Evolutionary conservation across 2,113 vertebrate species (phyloP), one percentile per base, ranked within the genome.

Genomic region (Setophaga kirtlandii): DNA sequence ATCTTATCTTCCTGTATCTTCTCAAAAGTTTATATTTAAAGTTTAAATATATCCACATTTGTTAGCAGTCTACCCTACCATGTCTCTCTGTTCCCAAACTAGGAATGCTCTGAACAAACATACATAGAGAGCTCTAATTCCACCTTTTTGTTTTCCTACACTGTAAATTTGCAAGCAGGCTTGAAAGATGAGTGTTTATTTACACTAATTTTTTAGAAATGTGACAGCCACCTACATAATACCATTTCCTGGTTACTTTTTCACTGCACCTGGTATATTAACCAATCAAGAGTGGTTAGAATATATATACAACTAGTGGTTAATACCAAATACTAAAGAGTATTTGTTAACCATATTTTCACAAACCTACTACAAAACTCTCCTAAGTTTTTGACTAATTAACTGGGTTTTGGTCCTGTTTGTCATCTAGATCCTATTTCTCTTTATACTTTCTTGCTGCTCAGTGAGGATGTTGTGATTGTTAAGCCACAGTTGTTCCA

Each of bases 381-480:
- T 71, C 30, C 7, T 30, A 16, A 33, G 3, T n/a, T n/a, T 68
- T 20, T 67, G 47, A 37, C 16, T 25, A 16, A 41, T 67, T 81
- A 41, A 20, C 22, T 21, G 31, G 27, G 6, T 5, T 80, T 69
- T 65, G 67, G 6, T 9, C 16, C 33, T 53, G 11, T 14, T 74
- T 76, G 9, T 41, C 44, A 70, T 23, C 23, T n/a, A 60, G 50
- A 33, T 28, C 6, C 9, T 53, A 8, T 27, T 33, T 35, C 50
- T 60, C 39, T 71, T 50, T 16, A 47, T 15, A 21, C 31, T 9
- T 24, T 71, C 6, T 41, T 1, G 1, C 22, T 42, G 15, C 21
- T 44, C 11, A 39, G 12, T 0, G 0, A 63, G 15, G 16, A 6
- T 33, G 6, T 23, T 0, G 0, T 44, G 65, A 22, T 7, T 67